Evolutionary conservation across 2,797 vertebrate species (phyloP).

Genomic region (Notolepis coatsorum): DNA sequence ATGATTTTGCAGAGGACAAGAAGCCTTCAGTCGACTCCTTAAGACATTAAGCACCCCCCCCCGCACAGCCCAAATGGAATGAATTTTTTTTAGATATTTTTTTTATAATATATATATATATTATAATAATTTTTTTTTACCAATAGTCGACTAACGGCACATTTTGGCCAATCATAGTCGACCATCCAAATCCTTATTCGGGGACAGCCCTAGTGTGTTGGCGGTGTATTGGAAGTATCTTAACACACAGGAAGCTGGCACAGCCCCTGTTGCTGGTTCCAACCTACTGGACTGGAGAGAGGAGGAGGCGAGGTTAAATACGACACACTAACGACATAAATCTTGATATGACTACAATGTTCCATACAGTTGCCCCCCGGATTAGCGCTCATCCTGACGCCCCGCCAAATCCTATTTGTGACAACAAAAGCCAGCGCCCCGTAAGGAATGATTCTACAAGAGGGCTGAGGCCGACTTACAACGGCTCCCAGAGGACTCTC

Average conservation of each 20-base stretch:
- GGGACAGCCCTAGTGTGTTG: too few species aligned
- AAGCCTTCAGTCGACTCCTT: slow-evolving; percentile 5
- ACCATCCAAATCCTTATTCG: too few species aligned
- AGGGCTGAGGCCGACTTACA: slow-evolving; percentile 53
- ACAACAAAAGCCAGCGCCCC: slow-evolving; percentile 47
- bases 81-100: too few species aligned
- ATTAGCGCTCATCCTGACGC: slow-evolving; percentile 61
- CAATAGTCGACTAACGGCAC: too few species aligned
- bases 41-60: too few species aligned
- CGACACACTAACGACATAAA: slow-evolving; percentile 38
- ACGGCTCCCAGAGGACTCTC: slow-evolving; percentile 29
- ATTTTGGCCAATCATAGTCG: too few species aligned
- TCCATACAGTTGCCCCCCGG: slow-evolving; percentile 29
- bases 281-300: slow-evolving; percentile 28
- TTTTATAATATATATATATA: too few species aligned
- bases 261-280: slow-evolving; percentile 24
- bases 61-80: too few species aligned
- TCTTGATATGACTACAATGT: slow-evolving; percentile 45
- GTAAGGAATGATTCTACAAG: slow-evolving; percentile 42
- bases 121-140: too few species aligned
- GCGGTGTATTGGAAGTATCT: too few species aligned
- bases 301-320: slow-evolving; percentile 48
- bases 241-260: slow-evolving; percentile 24
- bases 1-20: too few species aligned
- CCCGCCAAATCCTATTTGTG: slow-evolving; percentile 51